phyloP scores from a whole-genome alignment of 2,113 vertebrate species.

The Merops nubicus region DNA sequence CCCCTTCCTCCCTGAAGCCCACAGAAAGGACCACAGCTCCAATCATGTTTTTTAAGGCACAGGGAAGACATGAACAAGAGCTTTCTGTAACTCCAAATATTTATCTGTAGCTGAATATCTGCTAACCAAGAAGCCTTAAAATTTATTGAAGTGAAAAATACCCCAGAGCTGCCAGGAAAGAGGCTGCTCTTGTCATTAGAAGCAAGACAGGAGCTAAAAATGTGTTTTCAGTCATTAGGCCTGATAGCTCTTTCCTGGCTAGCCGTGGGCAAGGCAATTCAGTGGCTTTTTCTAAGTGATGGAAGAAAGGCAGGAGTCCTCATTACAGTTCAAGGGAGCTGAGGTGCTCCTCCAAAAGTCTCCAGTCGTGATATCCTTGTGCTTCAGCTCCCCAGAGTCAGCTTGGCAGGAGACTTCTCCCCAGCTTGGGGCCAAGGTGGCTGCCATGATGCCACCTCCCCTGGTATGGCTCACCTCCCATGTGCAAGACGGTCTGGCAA shows the following conservation, averaged over 20 bases:
- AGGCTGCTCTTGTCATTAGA: background rate
- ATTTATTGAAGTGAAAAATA: background rate
- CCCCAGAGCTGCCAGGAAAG: background rate
- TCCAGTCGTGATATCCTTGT: background rate
- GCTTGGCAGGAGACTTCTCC: background rate
- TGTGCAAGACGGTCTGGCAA: background rate
- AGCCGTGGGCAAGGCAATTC: background rate
- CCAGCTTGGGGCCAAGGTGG: fast-evolving
- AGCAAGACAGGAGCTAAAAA: background rate
- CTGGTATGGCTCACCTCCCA: background rate
- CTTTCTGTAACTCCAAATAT: background rate
- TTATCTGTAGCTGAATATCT: background rate
- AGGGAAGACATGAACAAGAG: background rate
- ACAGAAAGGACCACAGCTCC: background rate
- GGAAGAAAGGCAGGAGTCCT: background rate
- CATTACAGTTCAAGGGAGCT: background rate
- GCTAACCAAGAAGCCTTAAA: background rate
- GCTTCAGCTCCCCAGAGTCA: background rate
- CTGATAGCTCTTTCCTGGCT: background rate
- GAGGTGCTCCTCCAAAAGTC: background rate
- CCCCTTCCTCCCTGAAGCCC: background rate
- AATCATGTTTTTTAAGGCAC: background rate
- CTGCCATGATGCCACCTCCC: background rate
- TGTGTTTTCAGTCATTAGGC: background rate
- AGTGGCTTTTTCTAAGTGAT: background rate